Base-by-base conservation (phyloP, 2,888 invertebrate genomes). In the Cryptophagus acutangulus region DNA sequence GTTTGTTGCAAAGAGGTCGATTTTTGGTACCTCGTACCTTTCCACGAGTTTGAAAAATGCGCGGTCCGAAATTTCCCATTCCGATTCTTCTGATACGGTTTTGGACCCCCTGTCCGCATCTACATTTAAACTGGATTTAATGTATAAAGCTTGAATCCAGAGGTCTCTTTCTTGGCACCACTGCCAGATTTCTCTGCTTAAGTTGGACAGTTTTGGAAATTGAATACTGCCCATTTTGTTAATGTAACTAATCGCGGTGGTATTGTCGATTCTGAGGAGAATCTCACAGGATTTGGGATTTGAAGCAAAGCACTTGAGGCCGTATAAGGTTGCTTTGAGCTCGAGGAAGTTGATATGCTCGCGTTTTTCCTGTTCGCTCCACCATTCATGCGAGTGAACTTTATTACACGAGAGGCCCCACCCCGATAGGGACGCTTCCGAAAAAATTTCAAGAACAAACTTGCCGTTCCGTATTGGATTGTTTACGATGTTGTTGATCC, bases 1-100 rank as follows among this genome's bases (percentile, higher is more conserved):
- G 8, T 41, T 38, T 3, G 54, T 48, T 10, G 57, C 56, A 41
- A 59, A 59, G 4, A 56, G 38, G 33, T 59, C 55, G 16, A 52
- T 53, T 4, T 55, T 49, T n/a, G 48, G 49, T 17, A 31, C 17
- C 8, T 48, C 49, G 25, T 46, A 51, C 28, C 10, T 17, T 6
- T 33, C 18, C 17, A 37, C 12, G 20, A 53, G 52, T 36, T 47
- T 18, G 6, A 12, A 9, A 25, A 24, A 36, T 15, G 26, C 36
- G 9, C 26, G 10, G 5, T 26, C 25, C 3, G 13, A n/a, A 15
- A 26, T 6, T 15, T 25, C 25, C 25, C 36, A 36, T 17, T 38
- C 38, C 2, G 38, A 30, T 1, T 38, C 38, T 2, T 29, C 10
- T 2, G 18, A 9, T 2, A 38, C 10, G 14, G 18, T 25, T 3